Conservation (phyloP, 1,140 invertebrate species). For the Drosophila ohnishii region DNA sequence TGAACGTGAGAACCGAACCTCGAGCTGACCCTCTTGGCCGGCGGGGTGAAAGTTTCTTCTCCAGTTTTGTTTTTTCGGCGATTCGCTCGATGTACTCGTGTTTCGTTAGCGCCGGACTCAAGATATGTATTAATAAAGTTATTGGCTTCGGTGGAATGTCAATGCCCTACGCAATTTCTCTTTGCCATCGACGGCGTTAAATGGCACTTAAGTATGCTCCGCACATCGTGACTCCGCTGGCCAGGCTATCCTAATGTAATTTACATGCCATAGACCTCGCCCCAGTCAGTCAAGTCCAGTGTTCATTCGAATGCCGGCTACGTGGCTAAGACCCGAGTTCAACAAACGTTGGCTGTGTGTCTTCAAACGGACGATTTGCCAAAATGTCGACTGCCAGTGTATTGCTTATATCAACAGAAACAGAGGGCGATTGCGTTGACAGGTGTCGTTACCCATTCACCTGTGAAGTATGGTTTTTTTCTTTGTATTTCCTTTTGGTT, state of each 20-base stretch:
- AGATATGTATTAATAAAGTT: conserved; percentile 56
- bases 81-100: neutral
- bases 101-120: conserved; percentile 21
- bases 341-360: conserved; percentile 57
- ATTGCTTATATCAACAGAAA: conserved; percentile 24
- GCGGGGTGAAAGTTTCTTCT: conserved; percentile 66
- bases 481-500: conserved; percentile 14
- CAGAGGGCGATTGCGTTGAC: conserved; percentile 41
- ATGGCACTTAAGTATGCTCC: conserved; percentile 70
- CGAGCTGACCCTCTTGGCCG: conserved; percentile 33
- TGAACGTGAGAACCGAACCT: conserved; percentile 75
- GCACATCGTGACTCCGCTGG: conserved; percentile 51
- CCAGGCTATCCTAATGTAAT: conserved; percentile 58
- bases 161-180: conserved; percentile 80
- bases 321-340: conserved; percentile 55
- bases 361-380: conserved; percentile 50
- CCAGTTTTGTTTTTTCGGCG: conserved; percentile 2
- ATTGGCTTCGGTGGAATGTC: conserved; percentile 52
- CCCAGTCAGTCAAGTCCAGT: conserved; percentile 60
- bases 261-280: conserved; percentile 78
- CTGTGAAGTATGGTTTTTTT: conserved; percentile 42
- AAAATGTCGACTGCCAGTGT: conserved; percentile 38
- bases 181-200: conserved; percentile 54
- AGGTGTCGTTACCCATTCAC: conserved; percentile 58
- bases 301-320: conserved; percentile 62